Evolutionary conservation across 2,797 vertebrate species (phyloP).

Genomic region (Centroberyx gerrardi): DNA sequence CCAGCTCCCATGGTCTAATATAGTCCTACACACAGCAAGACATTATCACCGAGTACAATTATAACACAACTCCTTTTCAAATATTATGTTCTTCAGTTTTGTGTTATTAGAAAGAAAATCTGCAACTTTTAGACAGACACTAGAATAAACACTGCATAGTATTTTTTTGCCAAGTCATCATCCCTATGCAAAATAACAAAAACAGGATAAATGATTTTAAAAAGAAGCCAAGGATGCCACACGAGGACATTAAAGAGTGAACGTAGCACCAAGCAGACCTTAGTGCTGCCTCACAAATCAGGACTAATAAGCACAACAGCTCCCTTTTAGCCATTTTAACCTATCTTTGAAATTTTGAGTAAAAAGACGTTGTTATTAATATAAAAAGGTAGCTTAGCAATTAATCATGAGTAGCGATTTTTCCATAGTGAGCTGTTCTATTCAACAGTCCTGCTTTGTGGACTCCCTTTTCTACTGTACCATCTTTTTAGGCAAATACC

Average conservation of each 20-base stretch:
- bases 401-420: not conserved
- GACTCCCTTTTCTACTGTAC: not conserved
- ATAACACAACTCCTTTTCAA: conserved; percentile 31
- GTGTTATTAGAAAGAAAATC: conserved; percentile 30
- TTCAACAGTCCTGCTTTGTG: not conserved
- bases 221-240: not conserved
- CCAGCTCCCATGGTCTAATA: conserved; percentile 38
- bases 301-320: conserved; percentile 31
- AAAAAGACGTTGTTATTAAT: not conserved
- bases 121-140: conserved; percentile 37
- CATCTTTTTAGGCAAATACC: conserved; percentile 13
- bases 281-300: conserved; percentile 24
- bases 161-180: conserved; percentile 46
- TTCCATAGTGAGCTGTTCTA: not conserved
- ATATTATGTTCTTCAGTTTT: conserved; percentile 62
- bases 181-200: conserved; percentile 46
- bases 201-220: conserved; percentile 52
- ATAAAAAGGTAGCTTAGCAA: not conserved
- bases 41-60: conserved; percentile 12
- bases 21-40: conserved; percentile 31
- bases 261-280: conserved; percentile 50
- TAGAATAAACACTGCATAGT: conserved; percentile 43
- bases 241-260: conserved; percentile 43
- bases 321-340: conserved; percentile 35
- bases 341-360: not conserved